Conservation (phyloP, 2,888 invertebrate genomes). For the Choreutis nemorana region DNA sequence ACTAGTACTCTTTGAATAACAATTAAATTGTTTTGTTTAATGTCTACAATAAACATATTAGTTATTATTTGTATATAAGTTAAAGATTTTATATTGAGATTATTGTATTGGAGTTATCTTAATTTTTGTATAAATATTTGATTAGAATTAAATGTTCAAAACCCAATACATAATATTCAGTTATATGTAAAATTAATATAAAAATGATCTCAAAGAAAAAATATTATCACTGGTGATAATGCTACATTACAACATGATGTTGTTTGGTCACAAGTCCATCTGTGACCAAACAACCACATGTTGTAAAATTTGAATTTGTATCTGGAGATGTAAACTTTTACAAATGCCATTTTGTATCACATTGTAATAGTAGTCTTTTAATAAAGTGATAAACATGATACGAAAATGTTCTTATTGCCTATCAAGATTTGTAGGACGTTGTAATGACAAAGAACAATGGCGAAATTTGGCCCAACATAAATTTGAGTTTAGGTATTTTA, state of each 20-base stretch:
- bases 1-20: constrained; percentile 9
- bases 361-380: constrained; percentile 50
- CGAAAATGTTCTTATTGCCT: too few relatives aligned
- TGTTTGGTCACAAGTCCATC: constrained; percentile 1
- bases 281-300: constrained; percentile 6
- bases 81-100: constrained; percentile 47
- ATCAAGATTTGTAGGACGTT: too few relatives aligned
- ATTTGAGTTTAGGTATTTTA: too few relatives aligned
- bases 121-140: constrained; percentile 48
- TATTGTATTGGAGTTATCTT: constrained; percentile 42
- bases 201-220: too few relatives aligned
- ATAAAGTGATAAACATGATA: constrained; percentile 43
- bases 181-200: too few relatives aligned
- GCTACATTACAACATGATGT: constrained; percentile 7
- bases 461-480: too few relatives aligned
- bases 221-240: too few relatives aligned
- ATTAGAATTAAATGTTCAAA: constrained; percentile 15
- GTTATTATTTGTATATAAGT: constrained; percentile 26
- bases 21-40: constrained; percentile 11
- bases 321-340: constrained; percentile 16
- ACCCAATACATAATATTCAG: constrained; percentile 29
- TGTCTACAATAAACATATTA: constrained; percentile 19
- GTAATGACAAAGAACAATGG: too few relatives aligned
- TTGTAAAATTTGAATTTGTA: constrained; percentile 23
- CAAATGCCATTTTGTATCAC: constrained; percentile 49